Evolutionary conservation across 2,113 vertebrate genomes (phyloP), one percentile per base, ranked within the genome.

Genomic region (Parotia lawesii): DNA sequence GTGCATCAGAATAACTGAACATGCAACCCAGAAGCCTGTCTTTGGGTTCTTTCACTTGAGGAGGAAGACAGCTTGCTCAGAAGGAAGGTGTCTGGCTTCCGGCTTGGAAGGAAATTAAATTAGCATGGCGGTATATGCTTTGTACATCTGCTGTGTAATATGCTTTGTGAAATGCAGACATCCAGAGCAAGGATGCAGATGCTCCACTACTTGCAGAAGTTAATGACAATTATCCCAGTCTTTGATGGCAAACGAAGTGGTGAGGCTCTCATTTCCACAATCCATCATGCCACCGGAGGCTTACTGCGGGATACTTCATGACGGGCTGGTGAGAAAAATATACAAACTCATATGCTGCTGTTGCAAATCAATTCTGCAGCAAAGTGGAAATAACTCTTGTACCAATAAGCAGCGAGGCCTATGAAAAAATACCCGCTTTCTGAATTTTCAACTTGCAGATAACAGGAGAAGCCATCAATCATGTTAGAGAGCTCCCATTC

Each of bases 391-490:
- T 97, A 98, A 98, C 98, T 97, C 97, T 96, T 97, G 95, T 97
- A 95, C 95, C 98, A 98, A 97, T 95, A 98, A 98, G 97, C 87
- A 94, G 79, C 2, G 37, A 97, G 97, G 94, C 97, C 96, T 97
- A 91, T 47, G 96, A 96, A 97, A 95, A 95, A 97, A 97, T 97
- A 97, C 95, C 87, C 3, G 2, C 95, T 97, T 96, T 97, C 96
- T 95, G 95, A 97, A 98, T 98, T 98, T 98, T 93, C 97, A 98
- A 95, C 98, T 98, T 98, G 98, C 98, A 98, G 98, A 98, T 98
- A 98, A 98, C 98, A 98, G 98, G 96, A 98, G 98, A 98, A 98
- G 96, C 98, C 98, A 99, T 99, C 98, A 98, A 99, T 99, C 99
- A 99, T 96, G 96, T 93, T 87, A 73, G 97, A 98, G 98, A 97